These are phyloP conservation scores for Heliconius ethilla DNA, from an alignment of 2,888 invertebrate species.

Conservation along the genomic window DNA sequence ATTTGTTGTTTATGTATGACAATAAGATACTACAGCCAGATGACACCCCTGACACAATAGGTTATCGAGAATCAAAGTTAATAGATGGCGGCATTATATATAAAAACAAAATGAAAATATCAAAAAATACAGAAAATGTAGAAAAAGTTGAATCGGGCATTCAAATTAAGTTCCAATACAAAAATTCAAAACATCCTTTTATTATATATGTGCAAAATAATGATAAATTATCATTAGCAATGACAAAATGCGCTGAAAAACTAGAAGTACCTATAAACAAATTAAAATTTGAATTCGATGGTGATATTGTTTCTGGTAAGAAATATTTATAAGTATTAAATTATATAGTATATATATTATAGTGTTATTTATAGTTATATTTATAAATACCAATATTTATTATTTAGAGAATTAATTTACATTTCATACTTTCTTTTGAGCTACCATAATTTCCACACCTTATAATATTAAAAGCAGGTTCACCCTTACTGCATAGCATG, in stretches of 20 bases:
- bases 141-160: conserved; percentile 52
- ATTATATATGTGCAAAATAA: conserved; percentile 55
- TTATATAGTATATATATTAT: no score
- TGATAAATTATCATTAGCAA: conserved; percentile 64
- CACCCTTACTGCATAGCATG: no score
- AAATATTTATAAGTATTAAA: background rate
- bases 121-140: conserved; percentile 36
- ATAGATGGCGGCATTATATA: conserved; percentile 73
- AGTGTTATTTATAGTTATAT: no score
- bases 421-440: no score
- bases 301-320: conserved; percentile 70
- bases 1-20: conserved; percentile 68
- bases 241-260: conserved; percentile 75
- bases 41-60: conserved; percentile 71
- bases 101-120: conserved; percentile 55
- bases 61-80: conserved; percentile 70
- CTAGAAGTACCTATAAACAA: conserved; percentile 64
- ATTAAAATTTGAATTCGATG: conserved; percentile 80
- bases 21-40: conserved; percentile 64
- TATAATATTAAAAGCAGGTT: no score
- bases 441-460: no score
- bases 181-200: conserved; percentile 67
- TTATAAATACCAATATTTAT: background rate
- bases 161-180: conserved; percentile 73
- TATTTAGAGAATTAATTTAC: background rate